Evolutionary conservation across 2,797 vertebrate genomes (phyloP), one percentile per base, ranked within the genome.

Genomic region (Natrix natrix): DNA sequence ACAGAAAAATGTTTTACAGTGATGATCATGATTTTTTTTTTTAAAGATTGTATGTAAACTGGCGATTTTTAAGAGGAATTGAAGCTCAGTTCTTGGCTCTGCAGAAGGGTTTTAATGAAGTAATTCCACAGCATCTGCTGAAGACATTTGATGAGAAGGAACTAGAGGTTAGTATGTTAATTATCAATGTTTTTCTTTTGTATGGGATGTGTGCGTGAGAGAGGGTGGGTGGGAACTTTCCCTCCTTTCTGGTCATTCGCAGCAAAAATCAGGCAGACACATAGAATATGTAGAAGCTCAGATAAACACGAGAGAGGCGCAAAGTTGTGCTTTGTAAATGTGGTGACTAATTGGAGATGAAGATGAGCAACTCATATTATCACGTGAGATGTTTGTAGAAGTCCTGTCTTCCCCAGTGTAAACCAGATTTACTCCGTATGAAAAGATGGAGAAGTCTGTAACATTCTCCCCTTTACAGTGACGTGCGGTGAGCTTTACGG

Each of bases 141-240:
- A 99, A 99, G 97, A 98, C 99, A 26, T 99, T 99, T 91, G 99
- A 99, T 93, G 99, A 99, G 97, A 99, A 99, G 95, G 99, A 99
- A 97, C 97, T 99, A 11, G 99, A 99, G 99, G 99, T 99, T 96
- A 95, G 97, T 97, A 92, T 89, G 0, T 59, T 92, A 74, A 69
- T 55, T 83, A 83, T 48, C 43, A 24, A 12, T 83, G 10, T 48
- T 24, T 24, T 48, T 48, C 43, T 48, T 83, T 43, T 83, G 12
- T 13, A 26, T 83, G 74, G 10, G 22, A 24, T 74, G 22, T 48
- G 20, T 20, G 69, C 20, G 69, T 43, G 32, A 10, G 69, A 37
- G 32, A 8, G 32, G 7, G 32, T 7, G 0, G 17, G 32, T 83
- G 74, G 20, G 74, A 83, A 83, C 4, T n/a, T n/a, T n/a, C n/a